Evolutionary conservation across 2,797 vertebrate species (phyloP).

Genomic region (Rhinichthys osculus): DNA sequence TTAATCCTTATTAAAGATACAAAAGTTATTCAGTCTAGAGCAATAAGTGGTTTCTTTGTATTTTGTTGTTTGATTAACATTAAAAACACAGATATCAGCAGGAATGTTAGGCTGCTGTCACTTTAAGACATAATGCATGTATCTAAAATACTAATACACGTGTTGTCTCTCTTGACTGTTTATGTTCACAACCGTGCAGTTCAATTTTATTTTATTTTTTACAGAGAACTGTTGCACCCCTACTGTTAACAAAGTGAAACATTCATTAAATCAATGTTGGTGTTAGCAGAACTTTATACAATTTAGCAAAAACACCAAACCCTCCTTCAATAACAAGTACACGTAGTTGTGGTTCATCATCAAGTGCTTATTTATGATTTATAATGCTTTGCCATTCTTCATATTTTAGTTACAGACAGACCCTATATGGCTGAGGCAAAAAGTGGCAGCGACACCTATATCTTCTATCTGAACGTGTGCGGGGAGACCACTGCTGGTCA

Average conservation of each 20-base stretch:
- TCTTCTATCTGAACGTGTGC: conserved; percentile 90
- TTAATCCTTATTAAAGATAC: no score
- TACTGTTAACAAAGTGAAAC: neutral
- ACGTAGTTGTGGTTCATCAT: neutral
- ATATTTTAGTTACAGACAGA: conserved; percentile 12
- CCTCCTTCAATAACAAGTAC: neutral
- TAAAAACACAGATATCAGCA: no score
- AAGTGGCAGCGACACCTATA: conserved; percentile 77
- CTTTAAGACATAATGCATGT: no score
- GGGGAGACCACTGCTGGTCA: conserved; percentile 60
- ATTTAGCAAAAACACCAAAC: neutral
- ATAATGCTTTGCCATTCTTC: neutral
- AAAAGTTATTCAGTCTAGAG: no score
- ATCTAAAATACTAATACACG: no score
- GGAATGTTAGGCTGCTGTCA: no score
- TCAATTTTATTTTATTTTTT: no score
- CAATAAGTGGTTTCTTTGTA: no score
- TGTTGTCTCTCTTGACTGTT: no score
- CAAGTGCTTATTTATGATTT: neutral
- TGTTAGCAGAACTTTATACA: neutral
- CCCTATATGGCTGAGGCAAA: conserved; percentile 74
- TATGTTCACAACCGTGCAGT: no score
- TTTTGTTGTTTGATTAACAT: no score
- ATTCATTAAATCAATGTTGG: neutral
- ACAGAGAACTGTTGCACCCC: no score